Conservation (phyloP, 2,797 vertebrate genomes). For the Ctenochaetus hawaiiensis region DNA sequence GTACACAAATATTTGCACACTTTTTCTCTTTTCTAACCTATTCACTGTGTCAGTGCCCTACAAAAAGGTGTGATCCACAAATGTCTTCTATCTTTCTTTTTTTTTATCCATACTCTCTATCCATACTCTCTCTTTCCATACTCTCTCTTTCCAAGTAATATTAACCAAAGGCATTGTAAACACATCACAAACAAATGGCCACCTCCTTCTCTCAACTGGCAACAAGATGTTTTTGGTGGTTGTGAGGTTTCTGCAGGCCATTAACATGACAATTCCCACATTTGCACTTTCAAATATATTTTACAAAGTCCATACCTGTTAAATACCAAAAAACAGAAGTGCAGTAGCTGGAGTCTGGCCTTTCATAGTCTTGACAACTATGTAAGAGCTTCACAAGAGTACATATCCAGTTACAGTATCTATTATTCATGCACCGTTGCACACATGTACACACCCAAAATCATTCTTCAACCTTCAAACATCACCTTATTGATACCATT, state of each 20-base stretch:
- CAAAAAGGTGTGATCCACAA: slow-evolving; percentile 26
- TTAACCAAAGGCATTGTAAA: background rate
- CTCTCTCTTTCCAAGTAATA: background rate
- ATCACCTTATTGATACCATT: slow-evolving; percentile 8
- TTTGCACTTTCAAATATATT: slow-evolving; percentile 52
- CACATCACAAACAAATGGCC: slow-evolving; percentile 14
- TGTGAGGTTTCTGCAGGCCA: slow-evolving; percentile 34
- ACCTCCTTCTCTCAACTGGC: slow-evolving; percentile 7
- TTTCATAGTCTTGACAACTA: slow-evolving; percentile 30
- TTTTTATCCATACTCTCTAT: background rate
- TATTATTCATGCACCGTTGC: slow-evolving; percentile 66
- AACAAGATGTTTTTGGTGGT: slow-evolving; percentile 2
- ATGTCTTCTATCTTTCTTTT: background rate
- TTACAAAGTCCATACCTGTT: slow-evolving; percentile 48
- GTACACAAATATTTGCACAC: slow-evolving; percentile 68
- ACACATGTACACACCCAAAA: slow-evolving; percentile 50
- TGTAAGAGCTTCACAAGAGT: slow-evolving; percentile 36
- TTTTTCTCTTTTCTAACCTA: slow-evolving; percentile 18
- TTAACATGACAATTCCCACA: slow-evolving; percentile 38
- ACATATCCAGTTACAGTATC: slow-evolving; percentile 67
- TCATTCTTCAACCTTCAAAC: slow-evolving; percentile 46
- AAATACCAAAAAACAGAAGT: slow-evolving; percentile 37
- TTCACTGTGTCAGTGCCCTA: slow-evolving; percentile 43
- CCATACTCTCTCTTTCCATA: background rate
- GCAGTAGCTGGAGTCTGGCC: slow-evolving; percentile 32